A percentile compares a stretch with the other conserved stretches of the same genome.
Conservation (phyloP, 2,797 vertebrate genomes). For the Gambusia yucatana region DNA sequence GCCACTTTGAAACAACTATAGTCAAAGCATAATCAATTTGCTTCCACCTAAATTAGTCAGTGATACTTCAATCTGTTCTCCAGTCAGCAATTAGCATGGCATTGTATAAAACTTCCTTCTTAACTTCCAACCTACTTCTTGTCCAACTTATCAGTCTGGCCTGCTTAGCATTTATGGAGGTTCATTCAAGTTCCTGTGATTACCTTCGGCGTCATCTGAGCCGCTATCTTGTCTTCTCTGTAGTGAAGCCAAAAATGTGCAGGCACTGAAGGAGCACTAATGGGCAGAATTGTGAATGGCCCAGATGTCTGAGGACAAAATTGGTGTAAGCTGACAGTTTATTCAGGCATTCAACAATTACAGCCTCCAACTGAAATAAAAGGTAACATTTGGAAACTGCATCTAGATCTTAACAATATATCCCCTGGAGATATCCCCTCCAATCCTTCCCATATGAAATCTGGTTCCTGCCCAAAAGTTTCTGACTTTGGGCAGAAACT, state of each 20-base stretch:
- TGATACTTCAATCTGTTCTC: conserved; percentile 54
- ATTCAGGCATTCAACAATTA: conserved; percentile 77
- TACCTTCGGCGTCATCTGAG: conserved; percentile 78
- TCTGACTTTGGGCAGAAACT: not conserved
- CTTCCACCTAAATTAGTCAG: conserved; percentile 61
- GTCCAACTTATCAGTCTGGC: conserved; percentile 57
- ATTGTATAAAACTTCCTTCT: conserved; percentile 49
- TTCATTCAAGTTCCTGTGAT: conserved; percentile 71
- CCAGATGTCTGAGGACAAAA: conserved; percentile 77
- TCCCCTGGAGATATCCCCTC: too few relatives aligned
- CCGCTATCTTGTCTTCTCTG: conserved; percentile 78
- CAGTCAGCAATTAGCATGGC: conserved; percentile 66
- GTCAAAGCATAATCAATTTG: conserved; percentile 48
- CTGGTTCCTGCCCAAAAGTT: too few relatives aligned
- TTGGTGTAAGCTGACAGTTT: conserved; percentile 75
- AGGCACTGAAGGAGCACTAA: conserved; percentile 74
- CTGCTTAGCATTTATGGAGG: conserved; percentile 48
- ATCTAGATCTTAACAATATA: conserved; percentile 65
- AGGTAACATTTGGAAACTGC: conserved; percentile 66
- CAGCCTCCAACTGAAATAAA: conserved; percentile 68
- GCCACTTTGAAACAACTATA: conserved; percentile 33
- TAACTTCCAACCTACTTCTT: conserved; percentile 42
- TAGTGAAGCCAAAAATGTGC: conserved; percentile 81
- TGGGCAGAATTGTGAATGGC: conserved; percentile 72
- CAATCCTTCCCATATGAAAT: conserved; percentile 26